Percentiles rank a stretch among this genome's conserved stretches.
Evolutionary conservation across 2,797 vertebrate species (phyloP).

Genomic region (Serranus cabrilla): DNA sequence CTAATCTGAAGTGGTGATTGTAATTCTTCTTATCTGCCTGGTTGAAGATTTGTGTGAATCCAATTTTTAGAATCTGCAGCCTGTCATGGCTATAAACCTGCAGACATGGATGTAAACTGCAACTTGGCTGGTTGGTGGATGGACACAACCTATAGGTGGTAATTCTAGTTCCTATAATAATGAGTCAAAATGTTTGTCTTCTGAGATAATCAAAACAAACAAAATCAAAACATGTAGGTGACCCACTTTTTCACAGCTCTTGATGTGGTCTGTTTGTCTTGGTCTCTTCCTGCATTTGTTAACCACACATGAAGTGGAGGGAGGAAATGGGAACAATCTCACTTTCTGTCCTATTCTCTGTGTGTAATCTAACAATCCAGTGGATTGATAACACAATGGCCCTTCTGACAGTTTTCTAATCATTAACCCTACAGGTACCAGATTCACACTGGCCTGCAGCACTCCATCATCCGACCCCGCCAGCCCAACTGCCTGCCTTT

Average conservation of each 20-base stretch:
- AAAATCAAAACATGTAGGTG: not conserved
- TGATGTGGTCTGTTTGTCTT: not conserved
- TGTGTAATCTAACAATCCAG: not conserved
- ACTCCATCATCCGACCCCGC: slow-evolving; percentile 96
- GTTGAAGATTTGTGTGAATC: no score
- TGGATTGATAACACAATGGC: not conserved
- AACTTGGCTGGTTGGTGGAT: no score
- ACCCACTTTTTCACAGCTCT: not conserved
- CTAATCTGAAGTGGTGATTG: no score
- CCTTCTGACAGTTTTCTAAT: slow-evolving; percentile 18
- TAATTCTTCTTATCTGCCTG: no score
- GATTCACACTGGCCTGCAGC: slow-evolving; percentile 98
- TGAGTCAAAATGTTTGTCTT: no score
- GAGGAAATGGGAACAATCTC: not conserved
- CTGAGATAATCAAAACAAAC: not conserved
- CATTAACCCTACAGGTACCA: slow-evolving; percentile 90
- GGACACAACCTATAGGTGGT: no score
- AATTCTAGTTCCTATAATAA: no score
- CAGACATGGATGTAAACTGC: no score
- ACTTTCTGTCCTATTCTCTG: not conserved
- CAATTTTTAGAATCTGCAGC: no score
- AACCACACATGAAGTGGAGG: not conserved
- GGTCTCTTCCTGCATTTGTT: not conserved
- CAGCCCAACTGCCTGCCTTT: slow-evolving; percentile 98
- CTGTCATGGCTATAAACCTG: no score